A percentile compares a stretch with the other conserved stretches of the same genome.
phyloP scores from a whole-genome alignment of 2,797 vertebrate genomes.

The Champsocephalus esox region DNA sequence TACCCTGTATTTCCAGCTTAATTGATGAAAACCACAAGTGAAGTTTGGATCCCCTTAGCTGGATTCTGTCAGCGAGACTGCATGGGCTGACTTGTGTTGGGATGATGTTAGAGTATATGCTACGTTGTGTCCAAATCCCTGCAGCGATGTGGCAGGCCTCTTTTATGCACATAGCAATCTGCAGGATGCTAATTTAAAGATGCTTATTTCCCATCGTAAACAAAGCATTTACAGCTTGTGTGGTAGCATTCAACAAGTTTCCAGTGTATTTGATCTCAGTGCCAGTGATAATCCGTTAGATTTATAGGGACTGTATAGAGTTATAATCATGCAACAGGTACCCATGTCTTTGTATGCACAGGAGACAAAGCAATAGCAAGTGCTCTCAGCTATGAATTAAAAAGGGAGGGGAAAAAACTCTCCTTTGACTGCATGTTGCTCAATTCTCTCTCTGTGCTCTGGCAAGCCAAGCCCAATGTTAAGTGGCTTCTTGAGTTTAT shows the following conservation, averaged over 20 bases:
- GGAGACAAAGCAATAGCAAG: conserved; percentile 55
- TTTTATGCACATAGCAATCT: conserved; percentile 72
- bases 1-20: conserved; percentile 54
- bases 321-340: conserved; percentile 53
- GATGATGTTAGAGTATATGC: conserved; percentile 47
- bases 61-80: conserved; percentile 61
- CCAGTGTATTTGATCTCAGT: conserved; percentile 39
- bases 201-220: conserved; percentile 66
- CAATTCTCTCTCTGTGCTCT: conserved; percentile 76
- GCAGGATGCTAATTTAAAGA: conserved; percentile 77
- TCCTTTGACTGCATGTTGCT: conserved; percentile 70
- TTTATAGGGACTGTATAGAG: conserved; percentile 46
- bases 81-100: conserved; percentile 29
- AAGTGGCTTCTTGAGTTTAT: conserved; percentile 89
- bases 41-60: conserved; percentile 61
- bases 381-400: conserved; percentile 70
- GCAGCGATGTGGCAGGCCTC: conserved; percentile 44
- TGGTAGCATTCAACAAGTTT: conserved; percentile 63
- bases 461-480: conserved; percentile 83
- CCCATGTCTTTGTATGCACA: conserved; percentile 39
- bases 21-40: conserved; percentile 70
- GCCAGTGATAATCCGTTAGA: conserved; percentile 46
- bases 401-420: conserved; percentile 53
- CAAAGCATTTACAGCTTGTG: conserved; percentile 74
- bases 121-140: conserved; percentile 53